Evolutionary conservation across 92 coral and sea anemone species (phyloP).

Genomic region (Phenganax subtilis): DNA sequence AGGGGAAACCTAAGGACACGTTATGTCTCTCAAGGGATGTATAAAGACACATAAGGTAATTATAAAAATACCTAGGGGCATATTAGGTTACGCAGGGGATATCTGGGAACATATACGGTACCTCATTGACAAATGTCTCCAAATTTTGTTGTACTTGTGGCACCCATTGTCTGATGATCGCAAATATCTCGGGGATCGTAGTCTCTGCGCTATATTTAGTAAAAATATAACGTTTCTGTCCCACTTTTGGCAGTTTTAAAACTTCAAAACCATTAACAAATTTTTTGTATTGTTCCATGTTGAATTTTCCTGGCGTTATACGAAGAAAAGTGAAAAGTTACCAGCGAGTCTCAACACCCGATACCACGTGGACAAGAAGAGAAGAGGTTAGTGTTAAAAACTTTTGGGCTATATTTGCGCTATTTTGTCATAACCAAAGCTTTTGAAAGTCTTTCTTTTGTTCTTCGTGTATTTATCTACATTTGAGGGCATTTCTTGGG

Average conservation of each 20-base stretch:
- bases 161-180: conserved; percentile 95
- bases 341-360: background rate
- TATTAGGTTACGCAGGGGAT: background rate
- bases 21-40: no score
- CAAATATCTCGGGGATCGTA: conserved; percentile 87
- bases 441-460: no score
- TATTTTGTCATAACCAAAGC: background rate
- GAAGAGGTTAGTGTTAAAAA: background rate
- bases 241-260: background rate
- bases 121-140: conserved; percentile 82
- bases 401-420: background rate
- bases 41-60: background rate
- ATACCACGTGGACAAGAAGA: no score
- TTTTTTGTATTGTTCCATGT: background rate
- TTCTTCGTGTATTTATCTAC: no score
- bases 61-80: background rate
- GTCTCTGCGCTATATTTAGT: conserved; percentile 60
- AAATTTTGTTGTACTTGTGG: conserved; percentile 98
- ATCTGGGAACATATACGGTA: conserved; percentile 10
- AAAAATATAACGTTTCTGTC: background rate
- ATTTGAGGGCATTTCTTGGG: no score
- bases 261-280: background rate
- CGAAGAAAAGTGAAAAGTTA: background rate
- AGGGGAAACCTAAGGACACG: no score
- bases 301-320: background rate